Base-by-base conservation (phyloP, 2,797 vertebrate genomes). In the Meriones psammophilus region DNA sequence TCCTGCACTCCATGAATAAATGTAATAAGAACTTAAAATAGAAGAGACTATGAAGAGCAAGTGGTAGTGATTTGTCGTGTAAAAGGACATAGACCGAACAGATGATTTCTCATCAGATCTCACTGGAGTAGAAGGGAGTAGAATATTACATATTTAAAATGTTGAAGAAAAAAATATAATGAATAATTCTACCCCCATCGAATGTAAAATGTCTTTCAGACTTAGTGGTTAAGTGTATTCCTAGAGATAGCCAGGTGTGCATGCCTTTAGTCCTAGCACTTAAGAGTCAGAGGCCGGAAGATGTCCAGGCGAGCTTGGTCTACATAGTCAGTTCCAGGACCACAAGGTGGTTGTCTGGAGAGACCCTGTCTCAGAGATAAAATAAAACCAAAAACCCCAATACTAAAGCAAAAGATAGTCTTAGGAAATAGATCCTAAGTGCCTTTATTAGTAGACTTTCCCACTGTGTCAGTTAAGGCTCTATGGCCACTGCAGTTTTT, bases 111-210 rank as follows among this genome's bases (percentile, higher is more conserved):
- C n/a, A 54, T 91, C 28, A 78, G 74, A 74, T 20, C 9, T 39
- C 26, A 36, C 5, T 86, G 69, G 46, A 42, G 36, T 74, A 20
- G 33, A 89, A 36, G 54, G 68, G 46, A 66, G 14, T 46, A 33
- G n/a, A 28, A 50, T 77, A 50, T 69, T 33, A 17, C 33, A 42
- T 80, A 60, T 80, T 79, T 22, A 73, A 15, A 68, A 54, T 79
- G 28, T 83, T 58, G 80, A 80, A 92, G 88, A 79, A 89, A 88
- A 90, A 26, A 79, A 73, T 36, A 71, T 50, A 92, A 1, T 92
- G n/a, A 91, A 78, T 54, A 80, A 58, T 36, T 80, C 54, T 80
- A 22, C 33, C 18, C 58, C 33, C 54, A 17, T 58, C 33, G 24
- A 58, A 58, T 58, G 56, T 20, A 79, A n/a, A 79, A n/a, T 22